Evolutionary conservation across 2,113 vertebrate species (phyloP), one percentile per base, ranked within the genome.

Genomic region (Sitta europaea): DNA sequence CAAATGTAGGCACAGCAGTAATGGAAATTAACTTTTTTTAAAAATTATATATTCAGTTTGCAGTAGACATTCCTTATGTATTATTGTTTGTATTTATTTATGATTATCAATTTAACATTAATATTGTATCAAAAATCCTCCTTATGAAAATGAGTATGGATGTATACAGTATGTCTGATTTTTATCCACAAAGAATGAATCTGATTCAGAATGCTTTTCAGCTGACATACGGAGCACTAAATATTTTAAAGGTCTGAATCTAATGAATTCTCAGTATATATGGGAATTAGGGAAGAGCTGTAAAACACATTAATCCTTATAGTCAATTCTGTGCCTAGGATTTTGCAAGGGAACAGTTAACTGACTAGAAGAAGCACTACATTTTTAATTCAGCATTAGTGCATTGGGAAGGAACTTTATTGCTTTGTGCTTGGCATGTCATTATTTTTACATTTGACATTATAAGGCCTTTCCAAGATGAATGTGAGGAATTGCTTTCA

Each of bases 401-500:
- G 98, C 97, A 86, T 98, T 94, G 97, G 98, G 98, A 98, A 98
- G 97, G 98, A 98, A 98, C 97, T 97, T 97, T 98, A 97, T 98
- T 98, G 98, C 99, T 99, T 99, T 98, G 97, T 97, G 98, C 99
- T 99, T 99, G 98, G 98, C 98, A 98, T 98, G 99, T 98, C 99
- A 98, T 99, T 98, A 98, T 98, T 99, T 96, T 98, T 98, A 98
- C 99, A 98, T 98, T 98, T 97, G 98, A 98, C 96, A 97, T 98
- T 98, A 97, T 97, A 98, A 98, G 98, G 99, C 99, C 99, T 99
- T 99, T 99, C 98, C 98, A 98, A 98, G 98, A 98, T 99, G 99
- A 99, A 99, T 99, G 99, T 99, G 98, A 99, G 98, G 98, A 99
- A 98, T 99, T 99, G 99, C 99, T 99, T 99, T 99, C 98, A 98